Conservation (phyloP, 1,140 invertebrate genomes). For the Dufourea novaeangliae region DNA sequence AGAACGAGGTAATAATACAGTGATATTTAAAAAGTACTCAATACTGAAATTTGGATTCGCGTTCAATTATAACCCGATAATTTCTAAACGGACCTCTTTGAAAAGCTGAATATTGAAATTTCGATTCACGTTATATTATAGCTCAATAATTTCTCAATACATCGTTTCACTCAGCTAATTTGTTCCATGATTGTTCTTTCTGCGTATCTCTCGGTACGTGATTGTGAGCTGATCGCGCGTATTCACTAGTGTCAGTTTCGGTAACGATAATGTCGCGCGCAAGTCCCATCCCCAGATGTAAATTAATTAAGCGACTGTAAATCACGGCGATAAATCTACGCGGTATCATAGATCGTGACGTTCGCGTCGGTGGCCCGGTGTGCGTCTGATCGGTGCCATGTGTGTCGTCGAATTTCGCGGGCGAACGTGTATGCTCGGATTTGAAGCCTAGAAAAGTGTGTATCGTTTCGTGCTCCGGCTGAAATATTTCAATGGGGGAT, state of each 20-base stretch:
- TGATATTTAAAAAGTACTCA: too few relatives aligned
- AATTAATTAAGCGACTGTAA: constrained; percentile 36
- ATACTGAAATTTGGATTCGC: too few relatives aligned
- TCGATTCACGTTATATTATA: too few relatives aligned
- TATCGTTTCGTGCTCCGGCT: not conserved
- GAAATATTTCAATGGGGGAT: constrained; percentile 6
- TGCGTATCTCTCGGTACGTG: too few relatives aligned
- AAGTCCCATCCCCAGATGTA: constrained; percentile 16
- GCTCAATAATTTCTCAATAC: too few relatives aligned
- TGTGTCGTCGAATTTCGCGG: not conserved
- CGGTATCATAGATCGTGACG: constrained; percentile 18
- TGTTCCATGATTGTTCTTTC: too few relatives aligned
- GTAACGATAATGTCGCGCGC: not conserved
- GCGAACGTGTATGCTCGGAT: not conserved
- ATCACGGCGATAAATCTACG: constrained; percentile 32
- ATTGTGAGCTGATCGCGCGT: not conserved
- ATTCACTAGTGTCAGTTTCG: not conserved
- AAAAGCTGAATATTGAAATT: too few relatives aligned
- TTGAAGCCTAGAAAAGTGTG: not conserved
- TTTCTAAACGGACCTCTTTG: too few relatives aligned
- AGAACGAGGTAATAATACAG: too few relatives aligned
- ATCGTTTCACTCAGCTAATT: too few relatives aligned
- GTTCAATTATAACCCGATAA: too few relatives aligned
- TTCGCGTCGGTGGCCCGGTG: not conserved
- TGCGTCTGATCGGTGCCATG: constrained; percentile 4